Percentiles rank a stretch among this genome's conserved stretches.
These are phyloP conservation scores for Platycnemis pennipes DNA, from an alignment of 2,888 invertebrate genomes.

Conservation along the genomic window DNA sequence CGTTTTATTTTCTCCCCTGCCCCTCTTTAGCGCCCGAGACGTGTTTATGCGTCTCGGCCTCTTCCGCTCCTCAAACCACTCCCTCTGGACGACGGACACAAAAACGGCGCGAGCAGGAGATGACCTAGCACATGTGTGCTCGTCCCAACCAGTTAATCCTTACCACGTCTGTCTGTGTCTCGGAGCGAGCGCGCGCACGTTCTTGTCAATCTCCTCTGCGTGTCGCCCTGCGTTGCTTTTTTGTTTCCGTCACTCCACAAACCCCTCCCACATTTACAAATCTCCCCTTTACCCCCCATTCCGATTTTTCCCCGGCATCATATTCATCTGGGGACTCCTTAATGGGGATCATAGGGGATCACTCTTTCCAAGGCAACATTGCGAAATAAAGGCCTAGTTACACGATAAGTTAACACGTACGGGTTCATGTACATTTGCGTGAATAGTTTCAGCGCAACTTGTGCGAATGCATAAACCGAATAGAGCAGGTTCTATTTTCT, in stretches of 20 bases:
- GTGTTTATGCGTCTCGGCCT: neutral
- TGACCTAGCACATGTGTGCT: conserved; percentile 54
- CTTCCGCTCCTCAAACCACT: neutral
- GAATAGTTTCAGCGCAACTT: too few relatives aligned
- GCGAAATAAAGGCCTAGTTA: too few relatives aligned
- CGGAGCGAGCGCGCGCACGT: neutral
- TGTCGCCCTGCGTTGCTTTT: conserved; percentile 28
- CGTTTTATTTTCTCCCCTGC: neutral
- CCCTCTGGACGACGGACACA: neutral
- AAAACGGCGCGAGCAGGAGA: neutral
- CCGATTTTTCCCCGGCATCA: neutral
- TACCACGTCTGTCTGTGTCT: neutral
- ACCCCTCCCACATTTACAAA: neutral
- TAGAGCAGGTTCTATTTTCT: too few relatives aligned
- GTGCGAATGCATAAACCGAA: too few relatives aligned
- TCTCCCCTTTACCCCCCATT: neutral
- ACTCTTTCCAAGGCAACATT: too few relatives aligned
- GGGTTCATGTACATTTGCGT: too few relatives aligned
- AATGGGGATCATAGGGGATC: neutral
- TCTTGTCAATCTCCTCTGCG: conserved; percentile 9
- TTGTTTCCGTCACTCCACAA: neutral
- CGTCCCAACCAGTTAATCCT: conserved; percentile 55
- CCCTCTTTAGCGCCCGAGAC: neutral
- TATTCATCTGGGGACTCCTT: neutral
- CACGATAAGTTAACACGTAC: too few relatives aligned